Percentiles rank a stretch among this genome's conserved stretches.
Evolutionary conservation across 2,113 vertebrate genomes (phyloP).

Genomic region (Abramis brama): DNA sequence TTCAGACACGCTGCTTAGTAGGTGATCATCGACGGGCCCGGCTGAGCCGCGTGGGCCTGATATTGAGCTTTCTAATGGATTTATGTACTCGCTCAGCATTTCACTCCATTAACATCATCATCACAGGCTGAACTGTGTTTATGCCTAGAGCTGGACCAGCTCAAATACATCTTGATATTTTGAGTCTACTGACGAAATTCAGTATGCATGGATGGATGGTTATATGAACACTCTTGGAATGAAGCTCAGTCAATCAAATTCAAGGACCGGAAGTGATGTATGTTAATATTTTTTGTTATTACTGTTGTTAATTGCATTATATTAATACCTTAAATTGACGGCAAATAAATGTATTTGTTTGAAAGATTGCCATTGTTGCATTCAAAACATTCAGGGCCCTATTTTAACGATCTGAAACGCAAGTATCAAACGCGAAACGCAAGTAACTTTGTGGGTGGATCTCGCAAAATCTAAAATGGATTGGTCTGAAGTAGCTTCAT

Average conservation of each 20-base stretch:
- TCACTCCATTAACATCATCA: slow-evolving; percentile 47
- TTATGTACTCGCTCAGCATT: slow-evolving; percentile 48
- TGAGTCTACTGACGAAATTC: background rate
- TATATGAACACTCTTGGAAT: too few relatives aligned
- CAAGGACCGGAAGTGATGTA: too few relatives aligned
- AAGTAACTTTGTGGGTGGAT: too few relatives aligned
- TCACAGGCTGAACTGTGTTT: slow-evolving; percentile 37
- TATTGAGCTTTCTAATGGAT: slow-evolving; percentile 37
- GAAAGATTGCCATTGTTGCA: background rate
- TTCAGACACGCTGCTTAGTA: background rate
- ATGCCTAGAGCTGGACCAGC: background rate
- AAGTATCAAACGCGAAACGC: too few relatives aligned
- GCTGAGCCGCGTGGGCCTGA: slow-evolving; percentile 33
- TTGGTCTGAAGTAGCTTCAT: too few relatives aligned
- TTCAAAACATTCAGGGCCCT: background rate
- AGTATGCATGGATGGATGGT: too few relatives aligned
- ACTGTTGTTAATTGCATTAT: too few relatives aligned
- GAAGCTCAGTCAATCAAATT: too few relatives aligned
- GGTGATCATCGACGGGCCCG: slow-evolving; percentile 1
- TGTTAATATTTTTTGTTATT: too few relatives aligned
- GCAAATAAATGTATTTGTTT: background rate
- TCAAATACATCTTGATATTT: background rate
- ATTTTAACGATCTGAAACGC: too few relatives aligned
- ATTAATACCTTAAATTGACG: background rate
- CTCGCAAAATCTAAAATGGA: too few relatives aligned